phyloP scores from a whole-genome alignment of 2,113 vertebrate genomes.

The Toxotes jaculatrix region DNA sequence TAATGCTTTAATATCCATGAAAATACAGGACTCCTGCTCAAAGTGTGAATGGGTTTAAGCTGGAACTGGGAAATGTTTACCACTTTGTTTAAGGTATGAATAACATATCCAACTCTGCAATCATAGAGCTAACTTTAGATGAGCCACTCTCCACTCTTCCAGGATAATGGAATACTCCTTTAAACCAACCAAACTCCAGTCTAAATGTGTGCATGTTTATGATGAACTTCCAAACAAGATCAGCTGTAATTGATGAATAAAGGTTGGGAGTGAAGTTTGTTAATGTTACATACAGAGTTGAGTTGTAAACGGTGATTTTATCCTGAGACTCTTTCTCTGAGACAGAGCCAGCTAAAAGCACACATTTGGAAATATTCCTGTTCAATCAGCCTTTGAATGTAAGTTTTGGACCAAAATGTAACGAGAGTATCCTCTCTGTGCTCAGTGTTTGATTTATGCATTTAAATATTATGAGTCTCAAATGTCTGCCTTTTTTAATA shows the following conservation, averaged over 20 bases:
- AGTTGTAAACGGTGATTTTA: slow-evolving; percentile 31
- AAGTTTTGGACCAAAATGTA: slow-evolving; percentile 16
- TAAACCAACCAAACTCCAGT: not conserved
- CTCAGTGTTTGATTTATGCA: slow-evolving; percentile 23
- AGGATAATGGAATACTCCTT: slow-evolving; percentile 27
- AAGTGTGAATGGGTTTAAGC: not conserved
- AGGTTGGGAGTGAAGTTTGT: slow-evolving; percentile 40
- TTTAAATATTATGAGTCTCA: slow-evolving; percentile 40
- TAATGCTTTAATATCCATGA: not conserved
- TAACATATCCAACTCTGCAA: slow-evolving; percentile 26
- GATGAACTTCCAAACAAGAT: slow-evolving; percentile 40
- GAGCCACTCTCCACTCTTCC: slow-evolving; percentile 1
- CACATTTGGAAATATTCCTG: slow-evolving; percentile 10
- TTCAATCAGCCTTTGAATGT: slow-evolving; percentile 22
- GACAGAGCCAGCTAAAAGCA: slow-evolving; percentile 35
- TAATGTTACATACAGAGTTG: slow-evolving; percentile 31
- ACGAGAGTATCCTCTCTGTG: not conserved
- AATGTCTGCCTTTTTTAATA: not conserved
- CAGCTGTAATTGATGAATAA: slow-evolving; percentile 19
- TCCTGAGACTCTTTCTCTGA: slow-evolving; percentile 6
- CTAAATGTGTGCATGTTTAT: slow-evolving; percentile 29
- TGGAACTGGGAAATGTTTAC: slow-evolving; percentile 10
- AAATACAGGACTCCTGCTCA: not conserved
- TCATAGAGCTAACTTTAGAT: slow-evolving; percentile 15
- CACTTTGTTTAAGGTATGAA: slow-evolving; percentile 29